phyloP scores from a whole-genome alignment of 2,888 invertebrate species.

The Rhogogaster chlorosoma region DNA sequence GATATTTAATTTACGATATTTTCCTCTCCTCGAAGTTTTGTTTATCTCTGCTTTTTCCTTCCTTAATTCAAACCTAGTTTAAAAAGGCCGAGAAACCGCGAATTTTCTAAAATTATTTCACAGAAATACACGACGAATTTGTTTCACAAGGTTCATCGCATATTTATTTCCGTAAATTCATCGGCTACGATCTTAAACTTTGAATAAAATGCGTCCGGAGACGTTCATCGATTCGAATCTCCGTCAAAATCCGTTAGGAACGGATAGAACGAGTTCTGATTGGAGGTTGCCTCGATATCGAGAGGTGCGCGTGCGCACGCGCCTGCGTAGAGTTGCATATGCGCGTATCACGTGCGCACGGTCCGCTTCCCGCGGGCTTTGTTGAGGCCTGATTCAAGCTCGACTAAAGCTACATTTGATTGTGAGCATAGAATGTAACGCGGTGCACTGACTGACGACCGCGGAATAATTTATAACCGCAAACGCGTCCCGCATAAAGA shows the following conservation, averaged over 20 bases:
- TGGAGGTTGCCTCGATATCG: neutral
- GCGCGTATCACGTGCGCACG: neutral
- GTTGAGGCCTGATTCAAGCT: neutral
- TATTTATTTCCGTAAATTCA: neutral
- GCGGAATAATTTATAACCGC: neutral
- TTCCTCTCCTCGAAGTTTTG: neutral
- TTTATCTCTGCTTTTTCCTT: neutral
- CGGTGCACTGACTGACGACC: neutral
- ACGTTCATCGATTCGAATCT: neutral
- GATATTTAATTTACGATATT: neutral
- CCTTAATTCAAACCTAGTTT: neutral
- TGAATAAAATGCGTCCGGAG: neutral
- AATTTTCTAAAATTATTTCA: neutral
- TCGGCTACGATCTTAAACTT: neutral
- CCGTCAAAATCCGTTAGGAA: neutral
- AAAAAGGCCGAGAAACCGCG: neutral
- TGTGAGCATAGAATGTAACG: neutral
- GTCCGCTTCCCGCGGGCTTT: neutral
- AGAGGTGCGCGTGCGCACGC: neutral
- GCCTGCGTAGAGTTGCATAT: neutral
- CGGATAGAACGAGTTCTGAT: neutral
- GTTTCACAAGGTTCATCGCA: neutral
- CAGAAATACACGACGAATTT: neutral
- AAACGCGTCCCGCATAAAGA: neutral
- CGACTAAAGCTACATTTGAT: neutral